phyloP scores from a whole-genome alignment of 2,888 invertebrate genomes.

The Cantharis lateralis region DNA sequence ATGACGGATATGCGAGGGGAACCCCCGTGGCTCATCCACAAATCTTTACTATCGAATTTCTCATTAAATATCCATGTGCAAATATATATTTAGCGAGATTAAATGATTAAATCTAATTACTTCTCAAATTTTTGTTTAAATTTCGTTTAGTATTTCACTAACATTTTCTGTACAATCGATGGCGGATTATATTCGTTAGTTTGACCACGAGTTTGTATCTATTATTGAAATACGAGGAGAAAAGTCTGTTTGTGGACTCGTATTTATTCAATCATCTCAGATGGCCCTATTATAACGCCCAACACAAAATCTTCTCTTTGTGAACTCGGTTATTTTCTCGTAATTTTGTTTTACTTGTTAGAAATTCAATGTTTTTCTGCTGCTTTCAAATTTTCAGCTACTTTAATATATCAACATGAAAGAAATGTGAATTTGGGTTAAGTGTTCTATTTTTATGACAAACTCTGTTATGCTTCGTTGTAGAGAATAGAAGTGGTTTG shows the following conservation, averaged over 20 bases:
- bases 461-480: neutral
- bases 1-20: conserved; percentile 30
- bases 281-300: neutral
- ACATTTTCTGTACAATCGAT: neutral
- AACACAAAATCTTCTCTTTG: neutral
- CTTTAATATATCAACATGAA: neutral
- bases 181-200: neutral
- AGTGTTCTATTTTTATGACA: neutral
- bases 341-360: neutral
- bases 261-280: neutral
- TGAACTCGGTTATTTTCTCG: neutral
- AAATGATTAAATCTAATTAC: neutral
- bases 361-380: neutral
- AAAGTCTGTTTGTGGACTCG: neutral
- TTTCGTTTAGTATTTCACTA: neutral
- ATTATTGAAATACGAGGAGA: neutral
- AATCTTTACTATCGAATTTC: conserved; percentile 18
- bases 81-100: neutral
- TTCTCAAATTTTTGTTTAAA: neutral
- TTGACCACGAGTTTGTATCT: neutral
- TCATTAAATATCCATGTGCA: neutral
- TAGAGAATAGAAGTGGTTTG: conserved; percentile 2
- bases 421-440: conserved; percentile 1
- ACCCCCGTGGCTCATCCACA: conserved; percentile 17
- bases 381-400: neutral